phyloP scores from a whole-genome alignment of 2,797 vertebrate genomes.

The Simalia tracyae region DNA sequence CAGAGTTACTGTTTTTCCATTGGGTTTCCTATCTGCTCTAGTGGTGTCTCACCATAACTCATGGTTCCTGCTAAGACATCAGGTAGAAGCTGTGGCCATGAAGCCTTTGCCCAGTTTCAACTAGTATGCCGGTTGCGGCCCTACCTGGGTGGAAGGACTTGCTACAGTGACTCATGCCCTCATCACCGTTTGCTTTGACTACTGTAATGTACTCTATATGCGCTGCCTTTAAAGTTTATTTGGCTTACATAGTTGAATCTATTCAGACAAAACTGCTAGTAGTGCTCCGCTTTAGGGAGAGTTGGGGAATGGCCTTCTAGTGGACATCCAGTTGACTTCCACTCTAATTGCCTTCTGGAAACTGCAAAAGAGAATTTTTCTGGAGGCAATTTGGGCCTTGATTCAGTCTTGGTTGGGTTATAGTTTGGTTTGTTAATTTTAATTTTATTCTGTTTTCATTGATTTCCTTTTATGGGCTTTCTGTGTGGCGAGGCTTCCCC shows the following conservation, averaged over 20 bases:
- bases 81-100: neutral
- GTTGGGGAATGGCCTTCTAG: neutral
- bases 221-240: neutral
- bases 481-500: neutral
- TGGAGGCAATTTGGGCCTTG: neutral
- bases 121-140: neutral
- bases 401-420: neutral
- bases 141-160: neutral
- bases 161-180: neutral
- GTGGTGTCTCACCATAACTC: neutral
- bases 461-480: neutral
- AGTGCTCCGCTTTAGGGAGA: neutral
- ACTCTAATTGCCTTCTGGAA: neutral
- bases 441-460: neutral
- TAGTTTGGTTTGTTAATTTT: neutral
- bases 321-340: neutral
- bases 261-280: neutral
- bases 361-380: neutral
- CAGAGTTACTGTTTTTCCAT: neutral
- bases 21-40: neutral
- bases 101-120: neutral
- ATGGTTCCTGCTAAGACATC: neutral
- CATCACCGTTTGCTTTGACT: neutral
- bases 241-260: neutral
- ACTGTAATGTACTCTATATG: neutral